A percentile compares a stretch with the other conserved stretches of the same genome.
Conservation (phyloP, 2,113 vertebrate species). For the Otocyon megalotis region DNA sequence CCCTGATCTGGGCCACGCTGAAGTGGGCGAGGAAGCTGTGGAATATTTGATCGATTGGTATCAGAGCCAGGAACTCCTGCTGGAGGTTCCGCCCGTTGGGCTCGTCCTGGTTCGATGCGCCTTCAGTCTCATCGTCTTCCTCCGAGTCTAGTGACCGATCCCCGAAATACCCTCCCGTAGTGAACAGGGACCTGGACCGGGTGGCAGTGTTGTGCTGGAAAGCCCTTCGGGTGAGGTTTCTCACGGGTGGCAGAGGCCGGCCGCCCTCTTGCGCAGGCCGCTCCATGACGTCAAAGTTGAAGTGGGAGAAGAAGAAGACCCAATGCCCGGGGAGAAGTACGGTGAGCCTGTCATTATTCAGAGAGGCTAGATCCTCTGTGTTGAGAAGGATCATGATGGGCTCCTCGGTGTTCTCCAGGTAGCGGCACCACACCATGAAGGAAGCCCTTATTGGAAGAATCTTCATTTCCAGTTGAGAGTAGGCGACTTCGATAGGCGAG, state of each 20-base stretch:
- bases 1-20: constrained; percentile 58
- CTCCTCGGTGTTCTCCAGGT: constrained; percentile 83
- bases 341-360: constrained; percentile 83
- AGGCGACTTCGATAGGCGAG: neutral
- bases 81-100: accelerated
- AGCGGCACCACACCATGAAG: constrained; percentile 78
- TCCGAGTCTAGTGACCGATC: accelerated
- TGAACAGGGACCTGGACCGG: neutral
- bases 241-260: accelerated
- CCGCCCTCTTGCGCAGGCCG: accelerated
- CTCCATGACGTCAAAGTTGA: constrained; percentile 65
- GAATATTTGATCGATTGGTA: neutral
- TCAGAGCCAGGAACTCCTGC: neutral
- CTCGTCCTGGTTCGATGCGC: accelerated
- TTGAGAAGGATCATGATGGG: constrained; percentile 82
- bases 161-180: accelerated
- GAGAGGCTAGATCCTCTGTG: constrained; percentile 80
- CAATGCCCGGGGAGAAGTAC: constrained; percentile 80
- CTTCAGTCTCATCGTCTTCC: neutral
- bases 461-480: constrained; percentile 31
- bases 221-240: accelerated
- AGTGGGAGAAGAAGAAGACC: constrained; percentile 75
- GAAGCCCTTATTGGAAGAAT: constrained; percentile 64
- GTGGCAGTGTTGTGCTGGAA: accelerated
- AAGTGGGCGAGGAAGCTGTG: constrained; percentile 38